These are phyloP conservation scores for Edolisoma coerulescens DNA, from an alignment of 2,113 vertebrate species.

Conservation along the genomic window DNA sequence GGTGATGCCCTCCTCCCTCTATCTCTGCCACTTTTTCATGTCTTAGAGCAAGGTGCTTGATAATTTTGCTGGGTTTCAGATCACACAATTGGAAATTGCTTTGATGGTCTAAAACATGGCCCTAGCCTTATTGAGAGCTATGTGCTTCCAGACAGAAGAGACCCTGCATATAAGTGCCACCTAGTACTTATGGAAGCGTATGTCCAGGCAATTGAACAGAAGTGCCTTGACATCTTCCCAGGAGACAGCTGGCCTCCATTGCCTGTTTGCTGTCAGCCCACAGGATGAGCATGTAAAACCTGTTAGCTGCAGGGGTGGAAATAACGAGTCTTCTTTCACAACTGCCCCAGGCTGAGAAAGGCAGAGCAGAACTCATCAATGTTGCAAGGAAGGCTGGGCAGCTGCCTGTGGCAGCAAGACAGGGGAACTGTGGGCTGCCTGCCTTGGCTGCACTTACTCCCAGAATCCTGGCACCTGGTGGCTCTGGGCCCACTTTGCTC, in stretches of 20 bases:
- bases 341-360: neutral
- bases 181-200: neutral
- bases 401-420: neutral
- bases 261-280: neutral
- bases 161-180: neutral
- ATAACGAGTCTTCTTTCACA: neutral
- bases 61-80: neutral
- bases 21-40: neutral
- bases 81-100: neutral
- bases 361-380: neutral
- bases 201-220: neutral
- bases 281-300: neutral
- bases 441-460: neutral
- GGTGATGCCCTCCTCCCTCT: neutral
- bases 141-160: neutral
- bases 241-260: neutral
- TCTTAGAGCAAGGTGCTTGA: neutral
- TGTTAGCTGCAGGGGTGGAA: neutral
- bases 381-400: rapidly evolving
- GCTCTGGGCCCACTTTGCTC: neutral
- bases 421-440: neutral
- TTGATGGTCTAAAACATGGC: neutral
- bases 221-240: neutral
- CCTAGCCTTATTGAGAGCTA: neutral
- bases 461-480: neutral